Evolutionary conservation across 2,113 vertebrate species (phyloP).

Genomic region (Brachyistius frenatus): DNA sequence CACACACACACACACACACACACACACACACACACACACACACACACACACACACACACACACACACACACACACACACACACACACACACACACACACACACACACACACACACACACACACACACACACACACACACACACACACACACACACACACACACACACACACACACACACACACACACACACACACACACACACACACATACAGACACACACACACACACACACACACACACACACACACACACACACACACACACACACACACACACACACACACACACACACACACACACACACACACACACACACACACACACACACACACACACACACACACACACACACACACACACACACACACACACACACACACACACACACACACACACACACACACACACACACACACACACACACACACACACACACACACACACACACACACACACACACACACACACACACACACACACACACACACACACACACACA

Average conservation of each 20-base stretch:
- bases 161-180: conserved; percentile 15
- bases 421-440: conserved; percentile 9
- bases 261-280: not conserved
- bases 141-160: conserved; percentile 10
- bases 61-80: no score
- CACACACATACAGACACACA: conserved; percentile 35
- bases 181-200: conserved; percentile 17
- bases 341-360: no score
- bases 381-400: not conserved
- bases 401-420: conserved; percentile 10
- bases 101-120: not conserved
- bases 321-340: not conserved
- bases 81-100: not conserved
- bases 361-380: not conserved
- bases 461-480: conserved; percentile 24
- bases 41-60: conserved; percentile 32
- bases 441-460: conserved; percentile 19
- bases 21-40: conserved; percentile 48
- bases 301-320: conserved; percentile 22
- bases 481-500: conserved; percentile 21
- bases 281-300: conserved; percentile 15
- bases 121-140: conserved; percentile 7
- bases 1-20: conserved; percentile 39
- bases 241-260: not conserved
- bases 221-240: no score